Evolutionary conservation across 37 sponge, comb jelly and placozoan genomes (phyloP), one percentile per base, ranked within the genome.

Genomic region (Aplysina aerophoba): DNA sequence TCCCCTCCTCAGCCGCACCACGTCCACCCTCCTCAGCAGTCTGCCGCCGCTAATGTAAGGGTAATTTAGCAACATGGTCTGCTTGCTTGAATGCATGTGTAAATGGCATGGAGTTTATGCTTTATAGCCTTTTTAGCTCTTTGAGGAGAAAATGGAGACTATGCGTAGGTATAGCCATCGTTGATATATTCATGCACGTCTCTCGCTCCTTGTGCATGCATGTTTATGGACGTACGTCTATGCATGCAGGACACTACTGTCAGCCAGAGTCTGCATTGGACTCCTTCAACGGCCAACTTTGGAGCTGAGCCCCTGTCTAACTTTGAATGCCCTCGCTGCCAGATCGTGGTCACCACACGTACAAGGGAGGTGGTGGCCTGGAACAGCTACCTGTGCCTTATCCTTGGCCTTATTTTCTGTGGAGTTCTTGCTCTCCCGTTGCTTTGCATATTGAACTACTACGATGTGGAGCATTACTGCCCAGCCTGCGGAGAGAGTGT

Each of bases 161-260:
- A n/a, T n/a, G n/a, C n/a, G n/a, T n/a, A n/a, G n/a, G n/a, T n/a
- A n/a, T n/a, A n/a, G n/a, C n/a, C n/a, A n/a, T n/a, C n/a, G n/a
- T n/a, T n/a, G n/a, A n/a, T n/a, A n/a, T n/a, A n/a, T n/a, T n/a
- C n/a, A n/a, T n/a, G n/a, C n/a, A n/a, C n/a, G n/a, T n/a, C n/a
- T n/a, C n/a, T n/a, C n/a, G n/a, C n/a, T n/a, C n/a, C n/a, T n/a
- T 60, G 24, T 6, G 77, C 56, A 44, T 59, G 33, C 24, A 28
- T 39, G 66, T 62, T 12, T 36, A 13, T 81, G 50, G 3, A 14
- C 61, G 79, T 83, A 33, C 33, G 83, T 62, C 4, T 82, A 4
- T 25, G 41, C 17, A 39, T 79, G 54, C 12, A 71, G 35, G 34
- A 31, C 4, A 14, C 4, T 33, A 37, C 30, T 30, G 34, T 17